Conservation (phyloP, 2,113 vertebrate species). For the Plectropomus leopardus region DNA sequence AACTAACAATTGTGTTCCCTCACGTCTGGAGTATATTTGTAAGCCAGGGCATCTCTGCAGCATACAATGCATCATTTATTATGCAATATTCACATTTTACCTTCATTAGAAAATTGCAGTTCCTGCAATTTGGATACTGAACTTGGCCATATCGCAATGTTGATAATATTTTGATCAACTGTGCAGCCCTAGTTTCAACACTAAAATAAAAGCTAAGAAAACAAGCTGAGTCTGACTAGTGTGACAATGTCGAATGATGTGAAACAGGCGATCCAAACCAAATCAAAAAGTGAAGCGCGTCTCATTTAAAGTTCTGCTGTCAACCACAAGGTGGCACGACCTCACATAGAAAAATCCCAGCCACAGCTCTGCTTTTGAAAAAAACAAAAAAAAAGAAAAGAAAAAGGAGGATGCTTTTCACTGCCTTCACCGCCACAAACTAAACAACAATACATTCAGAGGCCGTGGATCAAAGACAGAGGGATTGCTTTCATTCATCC, state of each 20-base stretch:
- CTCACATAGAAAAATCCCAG: slow-evolving; percentile 39
- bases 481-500: slow-evolving; percentile 68
- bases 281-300: not conserved
- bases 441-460: slow-evolving; percentile 60
- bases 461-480: slow-evolving; percentile 60
- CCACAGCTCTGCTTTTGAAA: slow-evolving; percentile 17
- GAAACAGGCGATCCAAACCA: slow-evolving; percentile 11
- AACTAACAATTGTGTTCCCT: no score
- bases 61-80: no score
- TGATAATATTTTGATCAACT: not conserved
- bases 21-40: no score
- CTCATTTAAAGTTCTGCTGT: slow-evolving; percentile 25
- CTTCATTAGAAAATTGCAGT: no score
- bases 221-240: not conserved
- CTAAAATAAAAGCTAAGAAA: not conserved
- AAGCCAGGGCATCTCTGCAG: no score
- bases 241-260: not conserved
- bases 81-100: no score
- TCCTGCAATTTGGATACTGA: no score
- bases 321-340: slow-evolving; percentile 73
- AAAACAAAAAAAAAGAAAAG: slow-evolving; percentile 1
- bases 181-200: not conserved
- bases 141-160: no score
- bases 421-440: slow-evolving; percentile 42
- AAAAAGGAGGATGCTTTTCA: slow-evolving; percentile 40